Evolutionary conservation across 2,888 invertebrate species (phyloP), one percentile per base, ranked within the genome.

Genomic region (Cataglyphis rosenhaueri): DNA sequence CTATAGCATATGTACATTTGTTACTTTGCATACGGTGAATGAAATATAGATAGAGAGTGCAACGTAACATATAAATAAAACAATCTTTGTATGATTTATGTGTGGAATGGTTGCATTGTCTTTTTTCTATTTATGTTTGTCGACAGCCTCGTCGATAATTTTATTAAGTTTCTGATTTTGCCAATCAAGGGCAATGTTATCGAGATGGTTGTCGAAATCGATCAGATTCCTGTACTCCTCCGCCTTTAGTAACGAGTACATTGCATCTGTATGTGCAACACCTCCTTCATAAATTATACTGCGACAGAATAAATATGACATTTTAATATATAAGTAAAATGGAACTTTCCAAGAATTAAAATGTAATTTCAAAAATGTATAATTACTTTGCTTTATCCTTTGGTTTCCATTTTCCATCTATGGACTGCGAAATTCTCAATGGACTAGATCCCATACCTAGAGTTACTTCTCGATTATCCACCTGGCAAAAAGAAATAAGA

Each of bases 161-260:
- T 96, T 94, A 93, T 97, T 97, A 64, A 97, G 95, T 81, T 96
- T 95, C 6, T 95, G 93, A 95, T 99, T 99, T 90, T 96, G 97
- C 98, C 99, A 99, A 94, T 99, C 99, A 85, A 97, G 96, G 29
- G 96, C 95, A 55, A 98, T 96, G 94, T 99, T 97, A 94, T 99
- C 99, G 86, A 99, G 95, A 95, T 99, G 99, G 95, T 99, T 99
- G 95, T 99, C 99, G 94, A 99, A 99, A 95, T 99, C 99, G 15
- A 97, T 95, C n/a, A 99, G 95, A 90, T 97, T 96, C 83, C 97
- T 96, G 94, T 97, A 97, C 0, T 97, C 96, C 66, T 97, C 96
- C 44, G 96, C 95, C 91, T 97, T 97, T 59, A 99, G 94, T 66
- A 99, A 95, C 44, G 96, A 95, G 0, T 97, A 96, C 5, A 97